Percentiles rank a stretch among this genome's conserved stretches.
phyloP scores from a whole-genome alignment of 2,797 vertebrate species.

The Echiichthys vipera region DNA sequence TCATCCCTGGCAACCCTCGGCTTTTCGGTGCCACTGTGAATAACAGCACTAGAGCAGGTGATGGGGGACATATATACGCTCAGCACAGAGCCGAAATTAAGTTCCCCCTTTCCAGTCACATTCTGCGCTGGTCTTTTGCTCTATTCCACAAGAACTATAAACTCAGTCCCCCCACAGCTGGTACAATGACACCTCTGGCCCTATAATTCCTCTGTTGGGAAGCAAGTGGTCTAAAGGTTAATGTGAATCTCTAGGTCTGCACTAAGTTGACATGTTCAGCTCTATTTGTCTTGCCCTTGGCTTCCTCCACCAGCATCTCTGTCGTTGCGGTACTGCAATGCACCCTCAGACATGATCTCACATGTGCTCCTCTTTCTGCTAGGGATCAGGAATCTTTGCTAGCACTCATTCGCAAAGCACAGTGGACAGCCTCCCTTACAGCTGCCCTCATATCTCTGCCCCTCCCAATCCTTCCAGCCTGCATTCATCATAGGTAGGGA shows the following conservation, averaged over 20 bases:
- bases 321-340: slow-evolving; percentile 33
- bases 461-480: slow-evolving; percentile 83
- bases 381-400: slow-evolving; percentile 70
- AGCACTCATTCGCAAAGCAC: slow-evolving; percentile 69
- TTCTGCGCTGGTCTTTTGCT: slow-evolving; percentile 31
- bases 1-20: slow-evolving; percentile 63
- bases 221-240: slow-evolving; percentile 70
- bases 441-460: slow-evolving; percentile 80
- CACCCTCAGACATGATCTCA: slow-evolving; percentile 62
- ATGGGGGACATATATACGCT: slow-evolving; percentile 37
- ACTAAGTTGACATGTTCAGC: slow-evolving; percentile 48
- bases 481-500: slow-evolving; percentile 98
- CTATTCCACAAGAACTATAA: slow-evolving; percentile 46
- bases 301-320: slow-evolving; percentile 42
- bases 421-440: slow-evolving; percentile 77
- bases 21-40: slow-evolving; percentile 40
- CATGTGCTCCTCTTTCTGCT: slow-evolving; percentile 62
- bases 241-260: slow-evolving; percentile 71
- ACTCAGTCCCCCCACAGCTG: slow-evolving; percentile 58
- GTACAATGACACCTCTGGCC: slow-evolving; percentile 70
- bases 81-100: slow-evolving; percentile 58
- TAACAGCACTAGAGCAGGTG: slow-evolving; percentile 49
- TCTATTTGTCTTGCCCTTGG: slow-evolving; percentile 58
- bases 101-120: slow-evolving; percentile 43
- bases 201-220: slow-evolving; percentile 77